phyloP scores from a whole-genome alignment of 2,797 vertebrate species.

The Propithecus deckenii region DNA sequence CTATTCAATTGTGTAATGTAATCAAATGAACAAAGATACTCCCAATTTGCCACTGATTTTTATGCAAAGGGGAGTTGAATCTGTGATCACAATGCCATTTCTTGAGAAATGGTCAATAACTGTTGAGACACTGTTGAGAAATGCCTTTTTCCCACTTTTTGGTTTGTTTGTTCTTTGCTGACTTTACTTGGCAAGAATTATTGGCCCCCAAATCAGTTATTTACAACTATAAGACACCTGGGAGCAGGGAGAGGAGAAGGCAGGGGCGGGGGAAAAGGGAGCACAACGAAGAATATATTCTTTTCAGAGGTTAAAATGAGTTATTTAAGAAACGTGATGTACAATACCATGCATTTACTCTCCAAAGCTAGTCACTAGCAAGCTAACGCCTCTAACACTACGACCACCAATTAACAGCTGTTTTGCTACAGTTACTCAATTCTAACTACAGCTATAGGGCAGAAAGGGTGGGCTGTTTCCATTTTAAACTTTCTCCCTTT shows the following conservation, averaged over 20 bases:
- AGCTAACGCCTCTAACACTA: slow-evolving; percentile 89
- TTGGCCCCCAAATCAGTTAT: slow-evolving; percentile 81
- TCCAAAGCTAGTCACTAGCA: slow-evolving; percentile 88
- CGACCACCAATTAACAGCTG: slow-evolving; percentile 86
- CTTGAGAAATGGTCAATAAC: slow-evolving; percentile 46
- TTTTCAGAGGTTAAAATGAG: slow-evolving; percentile 84
- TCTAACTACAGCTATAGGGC: slow-evolving; percentile 87
- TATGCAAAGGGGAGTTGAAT: slow-evolving; percentile 16
- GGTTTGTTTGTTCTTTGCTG: slow-evolving; percentile 63
- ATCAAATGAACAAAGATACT: slow-evolving; percentile 56
- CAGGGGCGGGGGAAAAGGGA: slow-evolving; percentile 34
- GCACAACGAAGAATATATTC: slow-evolving; percentile 77
- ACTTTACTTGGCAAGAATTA: slow-evolving; percentile 71
- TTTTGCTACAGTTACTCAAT: slow-evolving; percentile 86
- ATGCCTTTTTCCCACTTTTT: slow-evolving; percentile 73
- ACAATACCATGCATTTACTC: slow-evolving; percentile 89
- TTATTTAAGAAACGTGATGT: slow-evolving; percentile 86
- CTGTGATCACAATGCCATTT: slow-evolving; percentile 44
- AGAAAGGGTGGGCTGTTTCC: slow-evolving; percentile 79
- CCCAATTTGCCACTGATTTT: slow-evolving; percentile 29
- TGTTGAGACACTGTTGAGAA: slow-evolving; percentile 76
- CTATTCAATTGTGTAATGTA: slow-evolving; percentile 35
- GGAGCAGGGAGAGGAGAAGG: slow-evolving; percentile 74
- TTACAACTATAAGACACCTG: slow-evolving; percentile 83
- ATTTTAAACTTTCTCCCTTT: slow-evolving; percentile 79